These are phyloP conservation scores for Drosophila suboccidentalis DNA, from an alignment of 2,888 invertebrate species.

Conservation along the genomic window DNA sequence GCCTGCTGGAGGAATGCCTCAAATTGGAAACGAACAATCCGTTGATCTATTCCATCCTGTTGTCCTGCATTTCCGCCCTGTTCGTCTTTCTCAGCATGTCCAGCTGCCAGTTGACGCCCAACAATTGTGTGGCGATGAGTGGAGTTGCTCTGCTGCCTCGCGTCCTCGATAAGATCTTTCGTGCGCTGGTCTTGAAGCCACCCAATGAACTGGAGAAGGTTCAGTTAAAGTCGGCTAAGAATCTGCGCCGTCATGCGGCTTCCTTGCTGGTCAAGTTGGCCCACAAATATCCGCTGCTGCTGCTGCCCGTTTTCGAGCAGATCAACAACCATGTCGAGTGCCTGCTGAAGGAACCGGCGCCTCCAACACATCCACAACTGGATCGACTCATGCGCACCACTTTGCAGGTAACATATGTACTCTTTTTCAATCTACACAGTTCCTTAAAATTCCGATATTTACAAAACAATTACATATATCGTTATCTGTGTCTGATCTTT, in stretches of 20 bases:
- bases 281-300: conserved; percentile 93
- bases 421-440: background rate
- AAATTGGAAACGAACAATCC: conserved; percentile 92
- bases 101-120: conserved; percentile 90
- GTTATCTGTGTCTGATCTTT: too few species aligned
- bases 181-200: conserved; percentile 91
- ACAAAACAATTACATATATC: too few species aligned
- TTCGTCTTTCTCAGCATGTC: conserved; percentile 96
- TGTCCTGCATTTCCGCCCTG: conserved; percentile 96
- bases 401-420: conserved; percentile 87
- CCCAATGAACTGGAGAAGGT: conserved; percentile 88
- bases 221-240: conserved; percentile 90
- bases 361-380: conserved; percentile 79
- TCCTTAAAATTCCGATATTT: too few species aligned
- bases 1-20: conserved; percentile 92
- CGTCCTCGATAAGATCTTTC: conserved; percentile 95
- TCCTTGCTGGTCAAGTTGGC: conserved; percentile 96
- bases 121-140: conserved; percentile 88
- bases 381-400: conserved; percentile 89
- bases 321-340: conserved; percentile 92
- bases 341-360: conserved; percentile 89
- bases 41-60: conserved; percentile 91
- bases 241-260: conserved; percentile 95
- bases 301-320: conserved; percentile 94
- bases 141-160: conserved; percentile 90